phyloP scores from a whole-genome alignment of 2,113 vertebrate species.

The Charina bottae region DNA sequence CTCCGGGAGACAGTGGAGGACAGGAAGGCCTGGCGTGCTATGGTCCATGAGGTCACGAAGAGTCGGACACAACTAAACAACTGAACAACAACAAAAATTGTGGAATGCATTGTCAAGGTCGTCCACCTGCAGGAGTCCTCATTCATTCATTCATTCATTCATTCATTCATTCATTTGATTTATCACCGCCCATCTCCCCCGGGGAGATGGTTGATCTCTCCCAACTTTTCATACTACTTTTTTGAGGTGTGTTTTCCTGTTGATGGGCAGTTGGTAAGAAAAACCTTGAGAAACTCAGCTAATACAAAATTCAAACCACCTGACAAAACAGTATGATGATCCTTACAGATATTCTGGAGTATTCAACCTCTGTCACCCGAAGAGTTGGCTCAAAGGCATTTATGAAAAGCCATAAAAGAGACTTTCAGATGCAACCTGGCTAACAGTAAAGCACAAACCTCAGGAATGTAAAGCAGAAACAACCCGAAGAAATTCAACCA shows the following conservation, averaged over 20 bases:
- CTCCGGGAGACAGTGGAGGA: too few species aligned
- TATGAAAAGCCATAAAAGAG: background rate
- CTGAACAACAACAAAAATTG: too few species aligned
- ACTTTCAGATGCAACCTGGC: background rate
- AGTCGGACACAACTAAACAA: too few species aligned
- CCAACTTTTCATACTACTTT: background rate
- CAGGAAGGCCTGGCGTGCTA: too few species aligned
- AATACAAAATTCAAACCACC: background rate
- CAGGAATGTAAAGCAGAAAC: background rate
- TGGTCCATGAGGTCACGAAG: too few species aligned
- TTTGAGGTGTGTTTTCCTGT: background rate
- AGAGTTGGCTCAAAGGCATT: background rate
- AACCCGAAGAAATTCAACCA: slow-evolving; percentile 34
- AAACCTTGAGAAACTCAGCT: background rate
- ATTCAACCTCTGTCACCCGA: background rate
- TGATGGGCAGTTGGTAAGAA: background rate
- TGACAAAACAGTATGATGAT: background rate
- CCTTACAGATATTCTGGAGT: background rate
- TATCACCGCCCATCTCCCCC: too few species aligned
- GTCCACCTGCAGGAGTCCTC: too few species aligned
- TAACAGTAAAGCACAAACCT: background rate
- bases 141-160: too few species aligned
- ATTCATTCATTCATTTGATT: too few species aligned
- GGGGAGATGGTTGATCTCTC: background rate
- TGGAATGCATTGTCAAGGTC: too few species aligned